Percentiles rank a stretch among this genome's conserved stretches.
Conservation (phyloP, 2,797 vertebrate species). For the Tenualosa thibaudeaui region DNA sequence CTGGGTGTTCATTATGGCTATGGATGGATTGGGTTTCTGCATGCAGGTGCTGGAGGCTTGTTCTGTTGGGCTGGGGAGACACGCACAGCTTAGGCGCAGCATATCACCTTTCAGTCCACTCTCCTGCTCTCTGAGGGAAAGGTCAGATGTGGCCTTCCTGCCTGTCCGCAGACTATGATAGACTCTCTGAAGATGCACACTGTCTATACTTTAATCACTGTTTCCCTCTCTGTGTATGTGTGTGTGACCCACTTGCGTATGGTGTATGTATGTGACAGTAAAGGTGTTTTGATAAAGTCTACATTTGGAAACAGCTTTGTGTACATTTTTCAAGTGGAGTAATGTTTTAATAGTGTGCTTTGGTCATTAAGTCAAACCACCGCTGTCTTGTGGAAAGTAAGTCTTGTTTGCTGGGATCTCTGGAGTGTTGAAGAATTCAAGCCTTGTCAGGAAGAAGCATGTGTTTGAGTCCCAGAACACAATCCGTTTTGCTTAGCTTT, state of each 20-base stretch:
- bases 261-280: background rate
- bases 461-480: background rate
- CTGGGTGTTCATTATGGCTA: conserved; percentile 31
- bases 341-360: background rate
- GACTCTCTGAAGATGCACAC: background rate
- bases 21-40: conserved; percentile 39
- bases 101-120: conserved; percentile 40
- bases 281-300: background rate
- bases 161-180: background rate
- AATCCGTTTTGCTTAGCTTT: background rate
- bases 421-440: background rate
- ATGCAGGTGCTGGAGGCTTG: conserved; percentile 34
- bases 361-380: background rate
- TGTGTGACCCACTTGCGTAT: background rate
- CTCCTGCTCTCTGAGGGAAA: conserved; percentile 13
- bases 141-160: background rate
- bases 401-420: background rate
- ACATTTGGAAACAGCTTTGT: background rate
- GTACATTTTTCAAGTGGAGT: background rate
- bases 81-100: conserved; percentile 26
- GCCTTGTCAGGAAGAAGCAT: background rate
- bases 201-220: background rate
- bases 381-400: background rate
- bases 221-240: background rate
- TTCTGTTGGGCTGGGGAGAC: conserved; percentile 30